phyloP scores from a whole-genome alignment of 1,140 invertebrate species.

The Drosophila mayri region DNA sequence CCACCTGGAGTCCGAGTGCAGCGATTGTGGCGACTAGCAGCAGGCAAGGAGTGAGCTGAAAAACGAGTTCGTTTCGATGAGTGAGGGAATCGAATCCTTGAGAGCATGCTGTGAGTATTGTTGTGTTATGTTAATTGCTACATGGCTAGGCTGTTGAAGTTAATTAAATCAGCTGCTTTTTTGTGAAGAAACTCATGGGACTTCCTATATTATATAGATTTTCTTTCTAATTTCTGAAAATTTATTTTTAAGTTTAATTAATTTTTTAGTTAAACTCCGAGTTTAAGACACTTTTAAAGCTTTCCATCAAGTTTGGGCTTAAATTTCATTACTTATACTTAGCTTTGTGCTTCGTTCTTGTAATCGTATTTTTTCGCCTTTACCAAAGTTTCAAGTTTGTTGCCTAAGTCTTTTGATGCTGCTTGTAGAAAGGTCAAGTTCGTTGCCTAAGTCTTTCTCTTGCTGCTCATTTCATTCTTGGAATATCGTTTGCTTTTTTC shows the following conservation, averaged over 20 bases:
- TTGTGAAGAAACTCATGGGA: neutral
- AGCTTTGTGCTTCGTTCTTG: too few species aligned
- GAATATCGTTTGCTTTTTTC: neutral
- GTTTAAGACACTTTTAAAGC: too few species aligned
- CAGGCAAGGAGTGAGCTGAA: conserved; percentile 67
- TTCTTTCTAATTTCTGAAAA: neutral
- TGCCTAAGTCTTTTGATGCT: neutral
- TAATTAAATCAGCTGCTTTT: neutral
- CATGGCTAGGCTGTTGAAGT: conserved; percentile 3
- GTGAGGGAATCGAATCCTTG: conserved; percentile 19
- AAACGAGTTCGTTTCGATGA: conserved; percentile 18
- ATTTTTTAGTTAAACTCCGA: too few species aligned
- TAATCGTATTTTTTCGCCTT: neutral
- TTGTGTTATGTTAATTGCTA: conserved; percentile 47
- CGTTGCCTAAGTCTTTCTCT: conserved; percentile 51
- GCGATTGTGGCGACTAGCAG: conserved; percentile 74
- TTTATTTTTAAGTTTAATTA: neutral
- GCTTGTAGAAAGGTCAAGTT: neutral
- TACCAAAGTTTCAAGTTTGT: neutral
- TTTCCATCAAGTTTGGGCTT: too few species aligned
- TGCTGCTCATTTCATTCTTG: neutral
- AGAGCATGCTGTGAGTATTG: conserved; percentile 16
- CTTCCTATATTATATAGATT: neutral
- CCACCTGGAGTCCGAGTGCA: conserved; percentile 53
- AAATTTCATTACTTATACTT: too few species aligned